Evolutionary conservation across 1,140 invertebrate species (phyloP).

Genomic region (Nebria ingens): DNA sequence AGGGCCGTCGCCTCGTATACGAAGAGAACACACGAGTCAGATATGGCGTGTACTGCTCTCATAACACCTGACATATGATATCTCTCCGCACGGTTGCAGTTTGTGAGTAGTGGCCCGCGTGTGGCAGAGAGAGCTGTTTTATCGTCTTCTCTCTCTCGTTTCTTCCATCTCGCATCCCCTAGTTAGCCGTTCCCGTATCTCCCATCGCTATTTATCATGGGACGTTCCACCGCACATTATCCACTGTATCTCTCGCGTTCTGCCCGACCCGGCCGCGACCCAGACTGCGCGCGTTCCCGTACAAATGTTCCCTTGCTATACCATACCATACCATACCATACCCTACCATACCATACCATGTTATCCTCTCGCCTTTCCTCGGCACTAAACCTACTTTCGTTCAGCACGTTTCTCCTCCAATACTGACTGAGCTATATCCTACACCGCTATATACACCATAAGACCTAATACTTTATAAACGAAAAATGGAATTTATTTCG

Average conservation of each 20-base stretch:
- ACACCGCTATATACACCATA: too few species aligned
- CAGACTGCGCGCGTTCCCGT: not conserved
- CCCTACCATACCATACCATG: too few species aligned
- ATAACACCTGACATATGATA: conserved; percentile 7
- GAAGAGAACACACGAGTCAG: not conserved
- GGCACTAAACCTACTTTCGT: too few species aligned
- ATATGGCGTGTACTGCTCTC: not conserved
- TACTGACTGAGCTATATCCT: too few species aligned
- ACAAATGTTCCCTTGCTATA: too few species aligned
- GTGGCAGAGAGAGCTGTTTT: not conserved
- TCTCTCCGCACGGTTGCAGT: not conserved
- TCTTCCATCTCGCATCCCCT: not conserved
- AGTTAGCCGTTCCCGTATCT: conserved; percentile 4
- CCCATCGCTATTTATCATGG: conserved; percentile 6
- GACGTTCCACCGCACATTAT: conserved; percentile 4
- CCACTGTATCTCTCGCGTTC: not conserved
- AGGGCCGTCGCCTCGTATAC: not conserved
- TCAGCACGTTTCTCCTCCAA: too few species aligned
- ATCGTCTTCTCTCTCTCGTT: not conserved
- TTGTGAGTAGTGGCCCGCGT: not conserved
- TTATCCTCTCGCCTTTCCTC: too few species aligned
- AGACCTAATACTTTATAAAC: too few species aligned
- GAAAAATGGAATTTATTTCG: too few species aligned
- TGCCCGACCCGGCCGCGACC: not conserved
- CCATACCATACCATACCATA: too few species aligned